These are phyloP conservation scores for Siniperca chuatsi DNA, from an alignment of 2,113 vertebrate species.

Conservation along the genomic window DNA sequence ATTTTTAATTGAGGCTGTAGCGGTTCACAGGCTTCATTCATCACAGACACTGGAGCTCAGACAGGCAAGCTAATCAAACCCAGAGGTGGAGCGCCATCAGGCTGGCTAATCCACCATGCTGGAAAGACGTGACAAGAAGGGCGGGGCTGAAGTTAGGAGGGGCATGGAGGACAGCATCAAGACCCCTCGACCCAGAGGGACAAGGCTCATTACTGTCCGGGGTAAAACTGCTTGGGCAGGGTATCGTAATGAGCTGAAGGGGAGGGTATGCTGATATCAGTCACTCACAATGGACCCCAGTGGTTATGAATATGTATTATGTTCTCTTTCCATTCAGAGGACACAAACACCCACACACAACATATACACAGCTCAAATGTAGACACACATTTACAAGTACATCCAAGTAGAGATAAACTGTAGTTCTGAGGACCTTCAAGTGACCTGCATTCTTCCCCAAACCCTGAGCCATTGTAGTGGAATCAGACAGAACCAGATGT, in stretches of 20 bases:
- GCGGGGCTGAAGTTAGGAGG: slow-evolving; percentile 7
- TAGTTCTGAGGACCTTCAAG: not conserved
- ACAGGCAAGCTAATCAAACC: slow-evolving; percentile 67
- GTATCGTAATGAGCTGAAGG: not conserved
- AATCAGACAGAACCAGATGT: not conserved
- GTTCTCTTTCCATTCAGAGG: not conserved
- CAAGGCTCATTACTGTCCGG: slow-evolving; percentile 29
- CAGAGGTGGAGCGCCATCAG: slow-evolving; percentile 46
- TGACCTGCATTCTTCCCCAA: not conserved
- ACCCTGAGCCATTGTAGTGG: not conserved
- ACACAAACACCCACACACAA: not conserved
- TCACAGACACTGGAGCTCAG: slow-evolving; percentile 53
- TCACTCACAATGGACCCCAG: not conserved
- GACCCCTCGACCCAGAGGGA: slow-evolving; percentile 10
- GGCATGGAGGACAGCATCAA: slow-evolving; percentile 16
- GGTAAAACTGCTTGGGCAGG: slow-evolving; percentile 1
- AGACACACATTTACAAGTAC: not conserved
- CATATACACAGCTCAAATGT: not conserved
- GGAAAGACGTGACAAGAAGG: slow-evolving; percentile 28
- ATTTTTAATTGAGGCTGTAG: slow-evolving; percentile 55
- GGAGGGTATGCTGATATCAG: not conserved
- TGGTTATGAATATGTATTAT: slow-evolving; percentile 1
- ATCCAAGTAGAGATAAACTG: not conserved
- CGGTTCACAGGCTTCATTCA: slow-evolving; percentile 61
- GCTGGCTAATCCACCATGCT: slow-evolving; percentile 30